Evolutionary conservation across 2,113 vertebrate species (phyloP), one percentile per base, ranked within the genome.

Genomic region (Clupea harengus): DNA sequence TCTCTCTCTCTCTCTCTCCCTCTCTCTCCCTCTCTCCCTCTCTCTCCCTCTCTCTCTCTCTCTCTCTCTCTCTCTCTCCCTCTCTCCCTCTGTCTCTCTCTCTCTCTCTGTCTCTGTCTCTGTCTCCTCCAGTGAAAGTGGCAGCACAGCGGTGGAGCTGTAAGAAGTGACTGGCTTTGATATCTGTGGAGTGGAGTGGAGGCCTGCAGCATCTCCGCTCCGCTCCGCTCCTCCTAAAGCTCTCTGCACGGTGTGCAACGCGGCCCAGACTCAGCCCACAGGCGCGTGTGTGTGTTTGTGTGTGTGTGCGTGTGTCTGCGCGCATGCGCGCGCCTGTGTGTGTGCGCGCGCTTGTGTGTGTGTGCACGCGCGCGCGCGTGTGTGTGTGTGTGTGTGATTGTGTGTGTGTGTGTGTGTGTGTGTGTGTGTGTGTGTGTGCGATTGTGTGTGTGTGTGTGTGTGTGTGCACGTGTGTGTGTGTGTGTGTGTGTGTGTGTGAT

Each of bases 121-220:
- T 67, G 60, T 64, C 20, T 64, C 22, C n/a, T 10, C 64, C 64
- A 67, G 64, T 67, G n/a, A 25, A 28, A 67, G 64, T 67, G 57
- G 81, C 50, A 44, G 78, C 82, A 94, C 95, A 94, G 95, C 93
- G 94, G 94, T 18, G 60, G n/a, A 80, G 84, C 82, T 47, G 75
- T 81, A 60, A 84, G 75, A 83, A 87, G 84, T 85, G 72, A 72
- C 45, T 20, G 64, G 49, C 64, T 87, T 89, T 87, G 84, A 85
- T 89, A 81, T 84, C 60, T 83, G 54, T 81, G 78, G 80, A 87
- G 54, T 81, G 78, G 80, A 87, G 83, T 81, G 86, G 82, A 64
- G 75, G 44, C 17, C 72, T 78, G 75, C 83, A 85, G 64, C 32
- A 83, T 80, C 67, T 83, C 67, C 3, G n/a, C 11, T 75, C 28